Percentiles rank a stretch among this genome's conserved stretches.
Evolutionary conservation across 2,113 vertebrate genomes (phyloP).

Genomic region (Mesitornis unicolor): DNA sequence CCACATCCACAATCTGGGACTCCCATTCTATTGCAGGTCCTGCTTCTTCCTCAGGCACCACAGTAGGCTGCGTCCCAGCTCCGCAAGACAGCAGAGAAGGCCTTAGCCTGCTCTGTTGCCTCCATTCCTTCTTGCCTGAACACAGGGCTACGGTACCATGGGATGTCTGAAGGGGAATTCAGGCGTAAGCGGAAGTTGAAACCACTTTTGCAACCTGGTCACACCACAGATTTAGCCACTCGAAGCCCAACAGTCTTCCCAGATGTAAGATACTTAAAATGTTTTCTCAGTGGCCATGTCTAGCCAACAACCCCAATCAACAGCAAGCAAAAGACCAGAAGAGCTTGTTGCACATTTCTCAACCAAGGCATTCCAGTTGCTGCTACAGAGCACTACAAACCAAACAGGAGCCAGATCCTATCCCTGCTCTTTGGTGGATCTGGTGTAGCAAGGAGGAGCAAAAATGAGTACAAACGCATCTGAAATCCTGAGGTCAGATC

Average conservation of each 20-base stretch:
- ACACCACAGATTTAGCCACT: not conserved
- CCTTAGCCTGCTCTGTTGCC: not conserved
- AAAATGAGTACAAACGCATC: not conserved
- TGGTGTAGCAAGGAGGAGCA: not conserved
- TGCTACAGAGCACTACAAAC: accelerated
- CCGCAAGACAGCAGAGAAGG: not conserved
- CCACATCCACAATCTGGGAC: not conserved
- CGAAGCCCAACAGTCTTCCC: not conserved
- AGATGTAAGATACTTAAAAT: not conserved
- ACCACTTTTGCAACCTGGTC: not conserved
- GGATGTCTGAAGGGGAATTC: not conserved
- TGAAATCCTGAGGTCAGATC: not conserved
- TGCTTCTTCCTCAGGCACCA: not conserved
- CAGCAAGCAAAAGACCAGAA: not conserved
- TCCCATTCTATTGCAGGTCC: not conserved
- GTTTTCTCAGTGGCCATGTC: not conserved
- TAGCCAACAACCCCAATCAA: not conserved
- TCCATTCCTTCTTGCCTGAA: not conserved
- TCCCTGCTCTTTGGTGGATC: not conserved
- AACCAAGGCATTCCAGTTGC: not conserved
- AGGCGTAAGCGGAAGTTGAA: not conserved
- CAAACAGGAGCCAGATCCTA: not conserved
- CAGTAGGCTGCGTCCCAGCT: not conserved
- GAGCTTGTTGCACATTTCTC: not conserved
- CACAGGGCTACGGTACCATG: not conserved